Evolutionary conservation across 2,888 invertebrate species (phyloP).

Genomic region (Anoplius nigerrimus): DNA sequence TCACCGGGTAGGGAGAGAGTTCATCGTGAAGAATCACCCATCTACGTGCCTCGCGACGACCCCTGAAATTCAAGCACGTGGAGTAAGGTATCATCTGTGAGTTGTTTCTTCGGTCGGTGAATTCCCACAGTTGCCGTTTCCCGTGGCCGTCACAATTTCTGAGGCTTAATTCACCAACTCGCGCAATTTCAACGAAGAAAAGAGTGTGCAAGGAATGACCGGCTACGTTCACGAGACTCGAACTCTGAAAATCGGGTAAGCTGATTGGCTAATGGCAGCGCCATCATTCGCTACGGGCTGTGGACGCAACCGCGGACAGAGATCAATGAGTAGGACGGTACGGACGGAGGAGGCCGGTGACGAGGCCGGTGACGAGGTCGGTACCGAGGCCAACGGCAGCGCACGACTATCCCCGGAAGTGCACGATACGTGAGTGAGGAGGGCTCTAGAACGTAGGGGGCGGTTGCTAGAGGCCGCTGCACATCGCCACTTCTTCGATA

Average conservation of each 20-base stretch:
- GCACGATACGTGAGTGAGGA: too few species aligned
- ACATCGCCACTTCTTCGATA: too few species aligned
- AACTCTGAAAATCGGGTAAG: slow-evolving; percentile 29
- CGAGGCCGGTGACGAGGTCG: too few species aligned
- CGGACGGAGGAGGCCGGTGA: too few species aligned
- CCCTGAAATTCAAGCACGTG: slow-evolving; percentile 64
- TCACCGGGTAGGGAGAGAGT: slow-evolving; percentile 57
- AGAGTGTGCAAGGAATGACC: slow-evolving; percentile 22
- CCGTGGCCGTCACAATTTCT: too few species aligned
- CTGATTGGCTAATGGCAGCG: slow-evolving; percentile 37
- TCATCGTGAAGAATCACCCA: slow-evolving; percentile 61
- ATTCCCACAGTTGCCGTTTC: too few species aligned
- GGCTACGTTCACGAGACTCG: slow-evolving; percentile 47
- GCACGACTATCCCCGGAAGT: too few species aligned
- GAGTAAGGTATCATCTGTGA: slow-evolving; percentile 64
- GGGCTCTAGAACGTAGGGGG: too few species aligned
- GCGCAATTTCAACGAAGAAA: background rate
- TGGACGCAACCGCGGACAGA: slow-evolving; percentile 40
- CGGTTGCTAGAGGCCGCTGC: too few species aligned
- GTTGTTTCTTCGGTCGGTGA: too few species aligned
- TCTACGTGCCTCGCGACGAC: slow-evolving; percentile 55
- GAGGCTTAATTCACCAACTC: too few species aligned
- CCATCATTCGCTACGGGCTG: slow-evolving; percentile 32
- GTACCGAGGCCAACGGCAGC: too few species aligned
- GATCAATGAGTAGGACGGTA: slow-evolving; percentile 48